Percentiles rank a stretch among this genome's conserved stretches.
Conservation (phyloP, 2,113 vertebrate species). For the Dicrurus megarhynchus region DNA sequence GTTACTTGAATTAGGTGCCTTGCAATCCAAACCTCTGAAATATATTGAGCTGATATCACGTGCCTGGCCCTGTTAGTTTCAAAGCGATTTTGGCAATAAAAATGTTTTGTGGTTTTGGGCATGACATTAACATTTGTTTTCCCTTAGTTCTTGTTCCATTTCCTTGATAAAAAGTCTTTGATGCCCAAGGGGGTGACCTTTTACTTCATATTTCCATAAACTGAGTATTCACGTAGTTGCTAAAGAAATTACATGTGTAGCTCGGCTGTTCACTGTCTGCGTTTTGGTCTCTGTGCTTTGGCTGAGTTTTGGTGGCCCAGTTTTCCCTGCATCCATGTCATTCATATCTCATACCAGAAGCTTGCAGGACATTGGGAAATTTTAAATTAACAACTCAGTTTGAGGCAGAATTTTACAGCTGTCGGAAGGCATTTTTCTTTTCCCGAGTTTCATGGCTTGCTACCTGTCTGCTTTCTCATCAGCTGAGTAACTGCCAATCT, state of each 20-base stretch:
- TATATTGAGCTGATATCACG: constrained; percentile 13
- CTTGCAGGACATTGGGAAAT: neutral
- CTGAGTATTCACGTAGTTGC: neutral
- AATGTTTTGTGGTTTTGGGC: constrained; percentile 56
- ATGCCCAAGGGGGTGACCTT: constrained; percentile 55
- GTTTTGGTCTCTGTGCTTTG: neutral
- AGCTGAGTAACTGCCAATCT: neutral
- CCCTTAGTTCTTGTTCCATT: constrained; percentile 58
- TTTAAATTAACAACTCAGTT: constrained; percentile 4
- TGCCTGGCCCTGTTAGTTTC: constrained; percentile 54
- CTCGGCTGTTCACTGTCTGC: neutral
- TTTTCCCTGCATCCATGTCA: neutral
- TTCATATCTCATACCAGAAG: neutral
- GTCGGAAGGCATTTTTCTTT: neutral
- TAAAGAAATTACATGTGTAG: constrained; percentile 24
- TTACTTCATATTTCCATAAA: constrained; percentile 60
- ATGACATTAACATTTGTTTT: constrained; percentile 67
- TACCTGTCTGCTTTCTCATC: neutral
- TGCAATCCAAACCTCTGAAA: constrained; percentile 17
- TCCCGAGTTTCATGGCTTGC: neutral
- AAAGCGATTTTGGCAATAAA: constrained; percentile 59
- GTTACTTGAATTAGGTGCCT: constrained; percentile 4
- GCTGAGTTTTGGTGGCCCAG: neutral
- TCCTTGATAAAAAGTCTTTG: constrained; percentile 67
- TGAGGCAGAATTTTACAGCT: neutral